A percentile compares a stretch with the other conserved stretches of the same genome.
Conservation (phyloP, 2,113 vertebrate species). For the Ciconia boyciana region DNA sequence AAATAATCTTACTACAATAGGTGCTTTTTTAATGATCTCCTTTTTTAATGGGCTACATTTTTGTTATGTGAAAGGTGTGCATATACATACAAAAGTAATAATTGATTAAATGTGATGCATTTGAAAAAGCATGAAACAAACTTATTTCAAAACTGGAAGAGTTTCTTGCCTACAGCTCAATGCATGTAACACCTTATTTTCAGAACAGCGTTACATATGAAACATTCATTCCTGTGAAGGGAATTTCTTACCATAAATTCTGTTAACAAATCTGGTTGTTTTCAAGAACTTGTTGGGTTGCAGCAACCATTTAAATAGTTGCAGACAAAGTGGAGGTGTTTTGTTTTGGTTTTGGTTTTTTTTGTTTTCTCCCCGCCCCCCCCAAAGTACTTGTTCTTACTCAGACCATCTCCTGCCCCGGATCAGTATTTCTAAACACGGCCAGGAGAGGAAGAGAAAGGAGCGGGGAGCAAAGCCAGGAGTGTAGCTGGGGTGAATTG, state of each 20-base stretch:
- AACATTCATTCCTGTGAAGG: neutral
- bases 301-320: neutral
- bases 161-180: neutral
- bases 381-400: neutral
- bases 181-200: neutral
- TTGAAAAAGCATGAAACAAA: neutral
- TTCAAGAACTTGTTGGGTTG: neutral
- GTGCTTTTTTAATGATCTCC: neutral
- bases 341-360: too few relatives aligned
- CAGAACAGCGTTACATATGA: neutral
- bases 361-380: neutral
- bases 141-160: neutral
- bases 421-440: neutral
- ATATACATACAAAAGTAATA: neutral
- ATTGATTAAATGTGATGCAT: neutral
- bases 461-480: neutral
- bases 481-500: neutral
- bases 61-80: neutral
- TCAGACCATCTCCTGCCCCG: neutral
- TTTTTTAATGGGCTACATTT: neutral
- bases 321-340: neutral
- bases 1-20: neutral
- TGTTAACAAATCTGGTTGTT: neutral
- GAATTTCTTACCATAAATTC: neutral
- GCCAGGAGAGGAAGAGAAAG: neutral